Evolutionary conservation across 2,797 vertebrate genomes (phyloP), one percentile per base, ranked within the genome.

Genomic region (Centropyge bicolor): DNA sequence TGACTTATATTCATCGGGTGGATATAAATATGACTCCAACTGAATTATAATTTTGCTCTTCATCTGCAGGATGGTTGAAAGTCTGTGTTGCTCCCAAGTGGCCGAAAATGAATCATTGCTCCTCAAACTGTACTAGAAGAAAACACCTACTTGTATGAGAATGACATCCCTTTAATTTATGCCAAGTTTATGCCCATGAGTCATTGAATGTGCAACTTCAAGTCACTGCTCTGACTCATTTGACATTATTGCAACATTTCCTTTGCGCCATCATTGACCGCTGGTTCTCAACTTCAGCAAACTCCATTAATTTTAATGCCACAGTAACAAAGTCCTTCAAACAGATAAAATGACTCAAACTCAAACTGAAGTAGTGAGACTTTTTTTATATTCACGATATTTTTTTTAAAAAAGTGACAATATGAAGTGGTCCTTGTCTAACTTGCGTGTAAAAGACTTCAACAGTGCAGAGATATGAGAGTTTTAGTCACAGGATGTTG

Each of bases 221-320:
- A 27, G 56, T 64, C 24, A 65, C 74, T 75, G 51, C 73, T 85
- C 36, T 63, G 75, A 73, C 70, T 86, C 78, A 86, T 57, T 65
- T 84, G 70, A 76, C 73, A 73, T 85, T 67, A 64, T 49, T 60
- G 38, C 73, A 31, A 22, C 43, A 24, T 63, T 81, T 36, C 38
- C 3, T 52, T 73, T 46, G 65, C 20, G 41, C 13, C 16, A 12
- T 40, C 5, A n/a, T 22, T 84, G 45, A 80, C 62, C 38, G 0
- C 16, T 65, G n/a, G 24, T 57, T 73, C 55, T 70, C 65, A 66
- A 65, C 61, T 63, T 31, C 2, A 41, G 20, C 41, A 66, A 70
- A 64, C 52, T 45, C 19, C 38, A 64, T 70, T 79, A 54, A 70
- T 70, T 72, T 60, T 75, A 83, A 83, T 79, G 51, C n/a, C 62